Conservation (phyloP, 2,113 vertebrate genomes). For the Aptenodytes patagonicus region DNA sequence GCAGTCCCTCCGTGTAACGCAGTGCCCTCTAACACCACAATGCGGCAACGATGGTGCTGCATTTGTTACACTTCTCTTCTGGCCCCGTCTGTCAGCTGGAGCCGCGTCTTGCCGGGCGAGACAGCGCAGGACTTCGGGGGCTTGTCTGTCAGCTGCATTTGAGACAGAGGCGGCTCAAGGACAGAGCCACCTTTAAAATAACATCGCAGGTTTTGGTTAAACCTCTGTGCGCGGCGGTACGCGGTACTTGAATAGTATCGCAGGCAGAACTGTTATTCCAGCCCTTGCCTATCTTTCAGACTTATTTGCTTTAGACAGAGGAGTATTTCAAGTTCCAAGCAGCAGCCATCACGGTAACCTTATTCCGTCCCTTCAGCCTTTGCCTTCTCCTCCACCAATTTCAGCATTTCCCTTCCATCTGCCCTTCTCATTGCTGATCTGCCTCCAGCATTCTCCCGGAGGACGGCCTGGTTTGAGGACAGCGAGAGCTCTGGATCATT, state of each 20-base stretch:
- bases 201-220: accelerated
- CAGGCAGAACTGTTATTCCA: neutral
- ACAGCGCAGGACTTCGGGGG: neutral
- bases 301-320: neutral
- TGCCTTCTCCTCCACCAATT: neutral
- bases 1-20: neutral
- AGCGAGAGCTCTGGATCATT: neutral
- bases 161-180: neutral
- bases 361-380: neutral
- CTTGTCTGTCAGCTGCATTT: neutral
- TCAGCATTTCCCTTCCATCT: neutral
- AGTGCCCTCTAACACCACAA: neutral
- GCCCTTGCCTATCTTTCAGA: neutral
- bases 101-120: neutral
- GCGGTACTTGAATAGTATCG: accelerated
- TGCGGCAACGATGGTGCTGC: neutral
- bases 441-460: neutral
- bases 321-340: neutral
- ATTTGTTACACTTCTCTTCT: accelerated
- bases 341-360: neutral
- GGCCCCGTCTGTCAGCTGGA: neutral
- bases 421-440: neutral
- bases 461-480: neutral
- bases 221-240: neutral
- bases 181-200: neutral